Evolutionary conservation across 2,888 invertebrate genomes (phyloP).

Genomic region (Unio pictorum): DNA sequence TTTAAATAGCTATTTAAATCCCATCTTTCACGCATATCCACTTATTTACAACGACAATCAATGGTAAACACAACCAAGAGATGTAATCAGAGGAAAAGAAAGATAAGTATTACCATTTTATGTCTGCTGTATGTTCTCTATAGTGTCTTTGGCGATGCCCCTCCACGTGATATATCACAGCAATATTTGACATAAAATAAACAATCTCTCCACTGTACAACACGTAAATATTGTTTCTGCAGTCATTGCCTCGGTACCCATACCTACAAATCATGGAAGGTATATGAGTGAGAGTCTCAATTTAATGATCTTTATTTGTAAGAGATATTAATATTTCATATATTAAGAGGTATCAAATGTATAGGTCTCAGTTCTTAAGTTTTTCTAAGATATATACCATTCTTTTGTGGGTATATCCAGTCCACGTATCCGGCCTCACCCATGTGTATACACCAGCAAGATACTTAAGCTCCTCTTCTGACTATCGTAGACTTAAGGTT

Average conservation of each 20-base stretch:
- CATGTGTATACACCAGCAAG: no score
- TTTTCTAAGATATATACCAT: no score
- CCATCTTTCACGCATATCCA: background rate
- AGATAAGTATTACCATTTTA: slow-evolving; percentile 55
- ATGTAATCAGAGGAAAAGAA: background rate
- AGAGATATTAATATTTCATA: background rate
- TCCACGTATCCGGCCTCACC: no score
- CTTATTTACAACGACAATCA: background rate
- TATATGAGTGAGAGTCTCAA: background rate
- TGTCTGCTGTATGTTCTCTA: slow-evolving; percentile 64
- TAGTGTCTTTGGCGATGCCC: slow-evolving; percentile 64
- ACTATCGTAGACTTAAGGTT: no score
- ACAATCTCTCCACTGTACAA: slow-evolving; percentile 60
- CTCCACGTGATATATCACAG: slow-evolving; percentile 54
- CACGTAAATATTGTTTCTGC: slow-evolving; percentile 58
- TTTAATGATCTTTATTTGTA: background rate
- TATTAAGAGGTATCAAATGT: no score
- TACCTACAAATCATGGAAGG: slow-evolving; percentile 47
- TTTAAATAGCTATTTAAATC: background rate
- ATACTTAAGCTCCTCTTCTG: no score
- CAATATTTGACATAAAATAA: slow-evolving; percentile 64
- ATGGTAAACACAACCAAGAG: background rate
- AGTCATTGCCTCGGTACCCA: slow-evolving; percentile 68
- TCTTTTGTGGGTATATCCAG: no score
- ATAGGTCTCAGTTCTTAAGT: no score